phyloP scores from a whole-genome alignment of 2,797 vertebrate species.

The Lateolabrax maculatus region DNA sequence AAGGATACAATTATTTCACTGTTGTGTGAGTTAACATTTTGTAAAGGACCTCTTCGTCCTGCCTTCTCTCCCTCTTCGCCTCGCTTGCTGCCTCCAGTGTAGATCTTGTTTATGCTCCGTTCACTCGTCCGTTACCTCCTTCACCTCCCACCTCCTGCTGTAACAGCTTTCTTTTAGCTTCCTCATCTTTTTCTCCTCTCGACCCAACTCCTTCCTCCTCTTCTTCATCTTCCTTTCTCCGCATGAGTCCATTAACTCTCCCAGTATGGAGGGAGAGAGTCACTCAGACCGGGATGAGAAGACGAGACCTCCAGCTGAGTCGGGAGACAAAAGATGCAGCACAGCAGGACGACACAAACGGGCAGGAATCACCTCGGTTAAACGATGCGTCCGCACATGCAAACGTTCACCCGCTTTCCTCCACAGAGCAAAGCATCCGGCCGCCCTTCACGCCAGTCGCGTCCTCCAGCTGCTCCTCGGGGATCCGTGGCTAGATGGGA shows the following conservation, averaged over 20 bases:
- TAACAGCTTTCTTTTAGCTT: not conserved
- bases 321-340: not conserved
- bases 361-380: not conserved
- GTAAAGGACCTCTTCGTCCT: not conserved
- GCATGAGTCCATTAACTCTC: conserved; percentile 21
- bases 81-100: not conserved
- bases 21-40: no score
- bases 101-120: not conserved
- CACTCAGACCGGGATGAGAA: not conserved
- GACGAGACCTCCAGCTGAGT: conserved; percentile 31
- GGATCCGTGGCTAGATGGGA: not conserved
- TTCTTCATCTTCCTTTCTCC: not conserved
- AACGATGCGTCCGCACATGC: not conserved
- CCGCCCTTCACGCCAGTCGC: not conserved
- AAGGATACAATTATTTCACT: not conserved
- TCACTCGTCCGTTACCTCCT: not conserved
- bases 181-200: not conserved
- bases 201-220: not conserved
- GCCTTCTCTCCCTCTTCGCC: not conserved
- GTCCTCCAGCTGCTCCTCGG: not conserved
- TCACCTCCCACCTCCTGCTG: not conserved
- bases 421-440: not conserved
- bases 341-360: not conserved
- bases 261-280: not conserved
- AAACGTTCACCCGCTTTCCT: not conserved